Conservation (phyloP, 1,140 invertebrate genomes). For the Stenopsyche tienmushanensis region DNA sequence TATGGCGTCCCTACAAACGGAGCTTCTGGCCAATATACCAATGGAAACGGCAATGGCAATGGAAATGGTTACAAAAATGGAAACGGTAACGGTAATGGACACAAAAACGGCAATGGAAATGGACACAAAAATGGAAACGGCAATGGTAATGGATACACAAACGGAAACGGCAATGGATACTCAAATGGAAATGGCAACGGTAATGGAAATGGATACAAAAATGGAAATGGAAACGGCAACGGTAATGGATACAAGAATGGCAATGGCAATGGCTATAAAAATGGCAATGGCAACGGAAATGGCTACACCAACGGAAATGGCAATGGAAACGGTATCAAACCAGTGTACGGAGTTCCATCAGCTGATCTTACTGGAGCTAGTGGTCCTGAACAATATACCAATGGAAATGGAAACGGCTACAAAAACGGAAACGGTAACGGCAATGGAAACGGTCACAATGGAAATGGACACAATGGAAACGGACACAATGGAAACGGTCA, state of each 20-base stretch:
- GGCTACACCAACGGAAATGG: constrained; percentile 32
- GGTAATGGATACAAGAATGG: constrained; percentile 13
- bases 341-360: constrained; percentile 12
- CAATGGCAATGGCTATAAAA: background rate
- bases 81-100: constrained; percentile 12
- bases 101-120: constrained; percentile 15
- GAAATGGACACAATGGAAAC: constrained; percentile 11
- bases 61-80: constrained; percentile 1
- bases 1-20: constrained; percentile 7
- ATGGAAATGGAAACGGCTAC: constrained; percentile 26
- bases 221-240: background rate
- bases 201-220: constrained; percentile 1
- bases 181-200: constrained; percentile 18
- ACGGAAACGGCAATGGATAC: constrained; percentile 16
- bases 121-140: constrained; percentile 8
- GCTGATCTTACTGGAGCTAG: background rate
- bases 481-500: background rate
- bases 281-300: constrained; percentile 9
- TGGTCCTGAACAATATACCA: background rate
- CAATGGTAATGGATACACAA: constrained; percentile 8
- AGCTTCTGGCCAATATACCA: background rate
- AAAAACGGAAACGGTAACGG: background rate
- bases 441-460: constrained; percentile 11
- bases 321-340: constrained; percentile 8
- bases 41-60: constrained; percentile 23